Evolutionary conservation across 2,797 vertebrate genomes (phyloP).

Genomic region (Gambusia yucatana): DNA sequence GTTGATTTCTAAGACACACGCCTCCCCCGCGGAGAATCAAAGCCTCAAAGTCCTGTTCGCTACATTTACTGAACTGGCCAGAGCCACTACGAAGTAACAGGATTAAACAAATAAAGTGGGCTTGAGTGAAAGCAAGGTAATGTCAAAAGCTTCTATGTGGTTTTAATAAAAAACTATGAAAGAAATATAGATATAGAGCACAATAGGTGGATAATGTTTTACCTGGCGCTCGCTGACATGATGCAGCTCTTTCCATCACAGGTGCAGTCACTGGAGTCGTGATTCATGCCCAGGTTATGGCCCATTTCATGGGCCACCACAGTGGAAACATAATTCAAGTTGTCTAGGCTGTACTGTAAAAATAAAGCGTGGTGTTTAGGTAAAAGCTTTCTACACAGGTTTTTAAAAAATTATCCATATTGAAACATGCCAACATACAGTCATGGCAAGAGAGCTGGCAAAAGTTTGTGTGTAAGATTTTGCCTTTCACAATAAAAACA

Average conservation of each 20-base stretch:
- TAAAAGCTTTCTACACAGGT: neutral
- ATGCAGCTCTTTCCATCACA: constrained; percentile 72
- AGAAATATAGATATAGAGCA: neutral
- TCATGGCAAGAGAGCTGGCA: neutral
- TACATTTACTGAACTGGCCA: constrained; percentile 86
- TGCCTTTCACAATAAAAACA: neutral
- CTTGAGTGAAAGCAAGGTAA: neutral
- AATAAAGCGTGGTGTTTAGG: constrained; percentile 22
- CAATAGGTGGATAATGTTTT: constrained; percentile 40
- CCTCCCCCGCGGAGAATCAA: constrained; percentile 83
- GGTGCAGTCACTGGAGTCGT: constrained; percentile 73
- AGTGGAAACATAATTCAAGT: constrained; percentile 70
- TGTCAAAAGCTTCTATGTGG: neutral
- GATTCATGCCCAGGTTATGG: constrained; percentile 89
- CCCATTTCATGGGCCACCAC: constrained; percentile 90
- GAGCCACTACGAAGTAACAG: constrained; percentile 72
- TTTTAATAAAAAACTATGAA: neutral
- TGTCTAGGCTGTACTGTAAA: constrained; percentile 61
- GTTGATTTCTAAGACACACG: constrained; percentile 85
- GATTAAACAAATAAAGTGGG: neutral
- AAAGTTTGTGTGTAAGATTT: too few species aligned
- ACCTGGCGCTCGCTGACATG: constrained; percentile 81
- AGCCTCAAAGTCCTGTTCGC: constrained; percentile 81
- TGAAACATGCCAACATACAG: neutral
- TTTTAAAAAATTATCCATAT: neutral